Base-by-base conservation (phyloP, 64 coral and sea anemone species). In the Platygyra sinensis region DNA sequence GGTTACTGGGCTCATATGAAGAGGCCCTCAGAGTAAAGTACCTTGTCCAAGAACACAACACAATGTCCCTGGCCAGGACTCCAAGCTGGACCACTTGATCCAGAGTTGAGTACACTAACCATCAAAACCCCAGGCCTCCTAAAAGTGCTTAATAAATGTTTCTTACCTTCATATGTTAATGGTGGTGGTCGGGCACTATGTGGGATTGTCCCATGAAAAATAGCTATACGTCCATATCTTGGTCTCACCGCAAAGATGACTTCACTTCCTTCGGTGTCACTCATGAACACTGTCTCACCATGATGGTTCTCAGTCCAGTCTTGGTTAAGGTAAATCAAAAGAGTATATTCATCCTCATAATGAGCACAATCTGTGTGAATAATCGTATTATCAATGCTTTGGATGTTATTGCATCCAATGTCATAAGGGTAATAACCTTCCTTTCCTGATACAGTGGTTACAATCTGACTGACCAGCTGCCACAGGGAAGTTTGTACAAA, bases 231-330 rank as follows among this genome's bases (percentile, higher is more conserved):
- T 27, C 94, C 94, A 82, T 90, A 86, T 63, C 90, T 96, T 82
- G 94, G 94, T 65, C 65, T 90, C 25, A 96, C 80, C 42, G 94
- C 94, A 93, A 93, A 93, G 55, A 96, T 91, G 14, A 96, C 86
- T 64, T 96, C 94, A 69, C 57, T 83, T 14, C 79, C 89, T 15
- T 76, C 39, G n/a, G 67, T 46, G 77, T 93, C 78, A 89, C 25
- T 62, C 75, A 96, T 93, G 76, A 96, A 96, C 15, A 93, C 87
- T 60, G 94, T 96, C 76, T 96, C 94, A 24, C 94, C 94, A 61
- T 93, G 94, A 60, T 90, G 51, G 31, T 96, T 89, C 29, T 87
- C 87, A 62, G 94, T 93, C 94, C 94, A 96, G 60, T 93, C 90
- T 30, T 77, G 60, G 67, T 96, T 96, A 19, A 96, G 87, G 73